Percentiles rank a stretch among this genome's conserved stretches.
Evolutionary conservation across 2,797 vertebrate genomes (phyloP).

Genomic region (Remorina albescens): DNA sequence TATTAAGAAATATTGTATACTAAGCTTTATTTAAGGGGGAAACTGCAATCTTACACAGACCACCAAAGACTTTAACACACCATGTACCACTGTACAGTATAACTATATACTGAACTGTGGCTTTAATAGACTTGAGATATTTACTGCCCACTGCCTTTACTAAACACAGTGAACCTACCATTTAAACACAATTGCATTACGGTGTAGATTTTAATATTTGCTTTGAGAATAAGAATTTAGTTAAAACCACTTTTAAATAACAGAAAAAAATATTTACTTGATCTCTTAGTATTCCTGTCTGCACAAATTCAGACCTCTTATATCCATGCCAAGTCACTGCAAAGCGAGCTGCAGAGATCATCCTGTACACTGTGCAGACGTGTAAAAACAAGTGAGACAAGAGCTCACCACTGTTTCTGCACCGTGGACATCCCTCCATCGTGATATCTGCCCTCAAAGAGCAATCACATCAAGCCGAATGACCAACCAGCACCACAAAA

Average conservation of each 20-base stretch:
- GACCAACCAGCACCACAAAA: neutral
- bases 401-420: constrained; percentile 2
- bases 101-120: neutral
- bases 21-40: neutral
- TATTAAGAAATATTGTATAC: neutral
- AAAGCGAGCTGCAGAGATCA: neutral
- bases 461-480: neutral
- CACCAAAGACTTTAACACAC: neutral
- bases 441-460: neutral
- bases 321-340: neutral
- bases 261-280: no score
- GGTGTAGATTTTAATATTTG: neutral
- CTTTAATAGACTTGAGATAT: neutral
- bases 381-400: neutral
- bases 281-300: no score
- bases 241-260: no score
- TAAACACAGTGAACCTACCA: neutral
- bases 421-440: neutral
- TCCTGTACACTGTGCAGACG: neutral
- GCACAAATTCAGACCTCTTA: no score
- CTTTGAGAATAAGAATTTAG: no score
- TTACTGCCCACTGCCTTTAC: neutral
- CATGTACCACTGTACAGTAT: neutral
- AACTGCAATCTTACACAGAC: neutral
- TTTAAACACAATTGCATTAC: neutral